Evolutionary conservation across 2,797 vertebrate species (phyloP).

Genomic region (Pogonophryne albipinna): DNA sequence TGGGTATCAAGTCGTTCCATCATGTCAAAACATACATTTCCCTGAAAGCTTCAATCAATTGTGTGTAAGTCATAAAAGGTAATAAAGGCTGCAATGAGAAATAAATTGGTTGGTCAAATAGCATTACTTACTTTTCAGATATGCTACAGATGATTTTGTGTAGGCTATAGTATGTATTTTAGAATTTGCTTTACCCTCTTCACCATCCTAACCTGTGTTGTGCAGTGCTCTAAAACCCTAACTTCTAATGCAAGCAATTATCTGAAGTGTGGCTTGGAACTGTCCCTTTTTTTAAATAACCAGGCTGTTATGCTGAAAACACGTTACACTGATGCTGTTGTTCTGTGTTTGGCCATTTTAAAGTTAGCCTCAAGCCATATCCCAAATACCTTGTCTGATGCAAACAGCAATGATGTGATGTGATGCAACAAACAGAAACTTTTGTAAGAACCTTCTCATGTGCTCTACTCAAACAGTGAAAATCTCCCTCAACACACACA

Average conservation of each 20-base stretch:
- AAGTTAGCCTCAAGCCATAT: constrained; percentile 19
- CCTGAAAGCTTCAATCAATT: not conserved
- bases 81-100: not conserved
- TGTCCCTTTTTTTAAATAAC: not conserved
- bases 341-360: constrained; percentile 39
- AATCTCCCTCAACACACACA: constrained; percentile 22
- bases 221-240: not conserved
- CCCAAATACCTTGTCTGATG: constrained; percentile 43
- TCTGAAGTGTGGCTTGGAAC: not conserved
- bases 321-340: constrained; percentile 11
- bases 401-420: constrained; percentile 40
- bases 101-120: not conserved
- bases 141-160: not conserved
- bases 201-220: not conserved
- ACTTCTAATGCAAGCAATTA: not conserved
- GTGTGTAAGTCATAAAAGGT: not conserved
- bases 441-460: constrained; percentile 15
- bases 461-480: constrained; percentile 16
- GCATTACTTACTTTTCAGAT: not conserved
- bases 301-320: constrained; percentile 1
- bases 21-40: not conserved
- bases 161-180: too few species aligned
- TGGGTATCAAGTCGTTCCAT: too few species aligned
- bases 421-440: constrained; percentile 66
- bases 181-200: not conserved